A percentile compares a stretch with the other conserved stretches of the same genome.
phyloP scores from a whole-genome alignment of 2,113 vertebrate species.

The Triplophysa rosa region DNA sequence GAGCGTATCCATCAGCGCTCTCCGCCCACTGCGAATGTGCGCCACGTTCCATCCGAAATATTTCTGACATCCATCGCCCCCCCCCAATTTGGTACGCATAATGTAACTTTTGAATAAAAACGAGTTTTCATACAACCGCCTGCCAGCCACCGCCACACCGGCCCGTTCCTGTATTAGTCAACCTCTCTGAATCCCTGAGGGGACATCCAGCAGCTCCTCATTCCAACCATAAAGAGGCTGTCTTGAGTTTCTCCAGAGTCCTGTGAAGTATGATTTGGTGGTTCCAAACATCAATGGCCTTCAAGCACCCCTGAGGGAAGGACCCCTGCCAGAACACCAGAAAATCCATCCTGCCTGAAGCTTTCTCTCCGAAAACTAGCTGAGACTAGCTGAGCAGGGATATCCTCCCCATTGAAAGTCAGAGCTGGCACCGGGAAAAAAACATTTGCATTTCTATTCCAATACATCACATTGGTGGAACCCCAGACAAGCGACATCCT shows the following conservation, averaged over 20 bases:
- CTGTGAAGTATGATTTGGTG: neutral
- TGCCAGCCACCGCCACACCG: neutral
- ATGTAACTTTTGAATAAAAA: neutral
- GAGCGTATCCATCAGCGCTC: neutral
- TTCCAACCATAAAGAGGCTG: neutral
- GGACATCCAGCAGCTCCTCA: neutral
- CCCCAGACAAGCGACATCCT: conserved; percentile 47
- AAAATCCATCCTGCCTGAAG: conserved; percentile 62
- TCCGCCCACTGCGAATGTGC: neutral
- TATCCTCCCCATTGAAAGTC: conserved; percentile 59
- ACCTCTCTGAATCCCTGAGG: neutral
- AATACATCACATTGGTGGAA: conserved; percentile 56
- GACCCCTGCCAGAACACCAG: conserved; percentile 63
- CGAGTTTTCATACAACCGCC: neutral
- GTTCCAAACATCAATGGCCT: conserved; percentile 47
- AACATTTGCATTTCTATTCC: conserved; percentile 60
- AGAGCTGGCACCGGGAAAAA: conserved; percentile 56
- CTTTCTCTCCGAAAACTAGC: conserved; percentile 30
- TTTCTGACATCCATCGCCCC: neutral
- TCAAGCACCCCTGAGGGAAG: conserved; percentile 31
- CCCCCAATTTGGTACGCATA: neutral
- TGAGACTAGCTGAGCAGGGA: neutral
- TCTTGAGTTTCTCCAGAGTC: conserved; percentile 5
- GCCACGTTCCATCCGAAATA: neutral
- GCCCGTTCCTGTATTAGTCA: neutral